Base-by-base conservation (phyloP, 64 coral and sea anemone genomes). In the Montipora efflorescens region DNA sequence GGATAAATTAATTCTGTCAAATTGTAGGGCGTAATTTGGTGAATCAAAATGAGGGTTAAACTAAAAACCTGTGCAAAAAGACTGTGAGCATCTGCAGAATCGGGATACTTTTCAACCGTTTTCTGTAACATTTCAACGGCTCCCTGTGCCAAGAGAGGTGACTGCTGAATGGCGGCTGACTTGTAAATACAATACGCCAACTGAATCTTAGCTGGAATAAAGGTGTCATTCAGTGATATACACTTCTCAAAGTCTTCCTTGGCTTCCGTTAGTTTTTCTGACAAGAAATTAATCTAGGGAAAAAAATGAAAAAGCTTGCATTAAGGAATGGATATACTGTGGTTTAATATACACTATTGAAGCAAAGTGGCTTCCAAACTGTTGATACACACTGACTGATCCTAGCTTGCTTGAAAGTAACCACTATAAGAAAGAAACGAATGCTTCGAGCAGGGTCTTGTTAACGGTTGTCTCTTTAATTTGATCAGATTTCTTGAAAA, bases 101-200 rank as follows among this genome's bases (percentile, higher is more conserved):
- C 92, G 5, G 98, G 98, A 52, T 90, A 90, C 19, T 85, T 91
- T 10, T 76, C 79, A 64, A 94, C 81, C 15, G 96, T 90, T 79
- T 90, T 92, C 57, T 96, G 92, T 16, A 99, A 88, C 94, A 96
- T 94, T 53, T 96, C 85, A 22, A 96, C 70, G 2, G 98, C 98
- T 7, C 92, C 95, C 12, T 88, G 92, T 3, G 91, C 84, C 68
- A 99, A 77, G 47, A 95, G 66, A 0, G 98, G 88, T 22, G 91
- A 88, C 58, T 99, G 98, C 76, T 89, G 89, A 2, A 94, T 15
- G 44, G 91, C 77, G 20, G 98, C 98, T 7, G 92, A 92, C 48
- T 99, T 99, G 81, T 99, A 99, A 70, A 96, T 96, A 28, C 95
- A 99, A 50, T 96, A 99, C 2, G 98, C 98, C 5, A 99, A 74